These are phyloP conservation scores for Neosilurus hyrtlii DNA, from an alignment of 2,797 vertebrate genomes.

Conservation along the genomic window DNA sequence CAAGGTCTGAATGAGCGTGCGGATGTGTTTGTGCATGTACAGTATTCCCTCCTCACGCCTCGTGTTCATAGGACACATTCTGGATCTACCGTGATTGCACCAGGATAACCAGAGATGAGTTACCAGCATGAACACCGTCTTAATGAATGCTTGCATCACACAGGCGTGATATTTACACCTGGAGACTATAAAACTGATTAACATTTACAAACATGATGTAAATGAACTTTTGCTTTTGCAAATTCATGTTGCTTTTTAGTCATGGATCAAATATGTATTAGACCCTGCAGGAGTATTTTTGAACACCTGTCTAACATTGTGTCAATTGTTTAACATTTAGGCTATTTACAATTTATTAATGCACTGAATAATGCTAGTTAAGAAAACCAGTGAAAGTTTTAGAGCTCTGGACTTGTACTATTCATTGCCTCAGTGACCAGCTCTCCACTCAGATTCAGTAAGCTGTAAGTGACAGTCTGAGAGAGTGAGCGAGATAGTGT, in stretches of 20 bases:
- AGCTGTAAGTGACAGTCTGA: slow-evolving; percentile 7
- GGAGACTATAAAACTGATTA: neutral
- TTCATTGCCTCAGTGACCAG: neutral
- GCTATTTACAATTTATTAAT: neutral
- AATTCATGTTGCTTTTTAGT: neutral
- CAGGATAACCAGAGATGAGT: neutral
- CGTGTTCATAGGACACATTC: neutral
- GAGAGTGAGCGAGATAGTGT: neutral
- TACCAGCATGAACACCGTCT: too few species aligned
- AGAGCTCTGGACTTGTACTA: neutral
- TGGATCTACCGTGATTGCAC: neutral
- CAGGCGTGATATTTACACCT: too few species aligned
- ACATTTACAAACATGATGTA: neutral
- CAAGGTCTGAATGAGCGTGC: neutral
- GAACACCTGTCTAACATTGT: neutral
- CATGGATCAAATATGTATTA: neutral
- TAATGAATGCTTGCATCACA: too few species aligned
- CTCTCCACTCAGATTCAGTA: neutral
- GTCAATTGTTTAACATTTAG: too few species aligned
- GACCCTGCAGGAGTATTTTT: neutral
- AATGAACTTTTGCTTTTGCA: neutral
- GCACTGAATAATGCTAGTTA: neutral
- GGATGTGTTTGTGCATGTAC: neutral
- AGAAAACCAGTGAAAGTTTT: neutral
- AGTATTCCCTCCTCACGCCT: neutral